Evolutionary conservation across 1,140 invertebrate genomes (phyloP), one percentile per base, ranked within the genome.

Genomic region (Listronotus oregonensis): DNA sequence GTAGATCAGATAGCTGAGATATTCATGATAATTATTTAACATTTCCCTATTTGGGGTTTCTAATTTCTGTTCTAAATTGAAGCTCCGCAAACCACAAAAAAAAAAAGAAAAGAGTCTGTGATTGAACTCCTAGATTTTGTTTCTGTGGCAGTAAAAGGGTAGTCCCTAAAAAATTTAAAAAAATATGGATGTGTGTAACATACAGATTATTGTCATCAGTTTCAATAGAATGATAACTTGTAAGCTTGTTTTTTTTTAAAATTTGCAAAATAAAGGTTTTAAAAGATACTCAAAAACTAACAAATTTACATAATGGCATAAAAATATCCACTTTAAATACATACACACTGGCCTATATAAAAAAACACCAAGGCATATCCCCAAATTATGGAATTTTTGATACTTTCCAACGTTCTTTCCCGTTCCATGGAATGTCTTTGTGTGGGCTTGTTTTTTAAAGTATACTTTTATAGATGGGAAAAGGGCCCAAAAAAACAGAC

Each of bases 71-170:
- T 70, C 91, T 84, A 71, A 91, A 90, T 71, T 89, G 88, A 12
- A 92, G 89, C 77, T 27, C 89, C 89, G 66, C 86, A 88, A n/a
- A 95, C 10, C 6, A 82, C 77, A 44, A 90, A 77, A 7, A 97
- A 81, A 95, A 97, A 49, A 93, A 78, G 77, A 95, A 95, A 67
- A 94, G 80, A 43, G 92, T 82, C 21, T 94, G 96, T 11, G 93
- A 90, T 71, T 90, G 82, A 63, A 96, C 82, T 32, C 95, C 95
- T 86, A 86, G 75, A 89, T 90, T 76, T 88, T 86, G 76, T 95
- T 95, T 67, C 89, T 89, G 62, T 86, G 69, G 93, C 80, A 64
- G 95, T 81, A 78, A 37, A 84, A 82, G 67, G 88, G 82, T 72
- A 95, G 80, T 64, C 82, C 76, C 92, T 95, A 80, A 46, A 84